phyloP scores from a whole-genome alignment of 2,888 invertebrate species.

The Apeira syringaria region DNA sequence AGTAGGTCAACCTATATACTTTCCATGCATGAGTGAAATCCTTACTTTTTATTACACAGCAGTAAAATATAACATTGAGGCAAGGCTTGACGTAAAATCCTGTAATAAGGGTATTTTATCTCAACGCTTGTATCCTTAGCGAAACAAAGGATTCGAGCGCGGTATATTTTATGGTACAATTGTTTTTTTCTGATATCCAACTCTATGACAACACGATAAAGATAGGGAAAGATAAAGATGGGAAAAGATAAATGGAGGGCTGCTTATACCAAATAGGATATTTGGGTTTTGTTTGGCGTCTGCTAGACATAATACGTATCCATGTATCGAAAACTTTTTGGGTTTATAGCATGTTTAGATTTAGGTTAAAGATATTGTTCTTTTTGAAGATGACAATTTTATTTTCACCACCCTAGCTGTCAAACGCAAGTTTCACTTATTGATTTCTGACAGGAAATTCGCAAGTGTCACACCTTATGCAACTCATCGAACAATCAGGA shows the following conservation, averaged over 20 bases:
- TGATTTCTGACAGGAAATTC: no score
- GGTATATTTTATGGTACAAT: constrained; percentile 32
- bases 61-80: constrained; percentile 35
- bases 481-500: no score
- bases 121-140: constrained; percentile 32
- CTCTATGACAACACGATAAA: constrained; percentile 27
- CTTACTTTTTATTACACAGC: constrained; percentile 16
- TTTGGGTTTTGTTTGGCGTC: constrained; percentile 10
- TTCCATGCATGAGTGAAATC: constrained; percentile 20
- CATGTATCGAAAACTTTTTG: no score
- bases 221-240: constrained; percentile 23
- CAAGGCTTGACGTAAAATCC: constrained; percentile 40
- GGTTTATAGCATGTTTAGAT: no score
- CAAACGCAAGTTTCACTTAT: no score
- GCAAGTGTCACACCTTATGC: no score
- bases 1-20: no score
- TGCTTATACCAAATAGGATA: constrained; percentile 10
- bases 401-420: no score
- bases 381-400: no score
- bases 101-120: constrained; percentile 46
- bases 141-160: constrained; percentile 35
- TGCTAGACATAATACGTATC: neutral
- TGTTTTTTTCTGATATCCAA: constrained; percentile 36
- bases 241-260: constrained; percentile 17
- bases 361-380: no score